Conservation (phyloP, 2,888 invertebrate genomes). For the Agonopterix arenella region DNA sequence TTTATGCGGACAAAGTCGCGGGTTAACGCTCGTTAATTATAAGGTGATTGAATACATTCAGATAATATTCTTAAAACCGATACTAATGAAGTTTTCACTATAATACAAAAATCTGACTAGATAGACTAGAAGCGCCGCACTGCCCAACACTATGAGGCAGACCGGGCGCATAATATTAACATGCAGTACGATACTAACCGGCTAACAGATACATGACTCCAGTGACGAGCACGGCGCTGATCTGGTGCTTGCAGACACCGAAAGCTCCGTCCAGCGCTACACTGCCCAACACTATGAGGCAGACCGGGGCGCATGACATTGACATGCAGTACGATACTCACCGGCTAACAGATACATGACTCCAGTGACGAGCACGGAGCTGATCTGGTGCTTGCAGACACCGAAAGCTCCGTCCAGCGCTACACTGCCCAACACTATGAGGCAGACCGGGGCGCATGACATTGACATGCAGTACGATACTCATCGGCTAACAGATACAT, state of each 20-base stretch:
- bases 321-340: constrained; percentile 44
- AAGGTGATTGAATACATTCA: background rate
- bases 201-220: constrained; percentile 96
- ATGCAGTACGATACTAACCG: constrained; percentile 72
- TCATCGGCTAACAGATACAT: constrained; percentile 95
- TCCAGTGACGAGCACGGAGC: constrained; percentile 94
- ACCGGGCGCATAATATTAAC: constrained; percentile 81
- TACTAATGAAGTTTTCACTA: too few relatives aligned
- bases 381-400: constrained; percentile 92
- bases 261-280: constrained; percentile 93
- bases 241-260: constrained; percentile 93
- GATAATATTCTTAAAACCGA: too few relatives aligned
- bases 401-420: constrained; percentile 93
- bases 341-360: constrained; percentile 96
- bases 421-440: constrained; percentile 91
- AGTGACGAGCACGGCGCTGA: constrained; percentile 94
- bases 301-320: constrained; percentile 91
- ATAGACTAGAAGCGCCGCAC: too few relatives aligned
- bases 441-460: constrained; percentile 93
- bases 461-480: constrained; percentile 13
- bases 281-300: constrained; percentile 90
- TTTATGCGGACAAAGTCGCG: too few relatives aligned
- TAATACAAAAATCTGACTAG: too few relatives aligned
- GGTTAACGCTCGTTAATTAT: too few relatives aligned
- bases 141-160: too few relatives aligned